Evolutionary conservation across 2,888 invertebrate species (phyloP), one percentile per base, ranked within the genome.

Genomic region (Lepas anatifera): DNA sequence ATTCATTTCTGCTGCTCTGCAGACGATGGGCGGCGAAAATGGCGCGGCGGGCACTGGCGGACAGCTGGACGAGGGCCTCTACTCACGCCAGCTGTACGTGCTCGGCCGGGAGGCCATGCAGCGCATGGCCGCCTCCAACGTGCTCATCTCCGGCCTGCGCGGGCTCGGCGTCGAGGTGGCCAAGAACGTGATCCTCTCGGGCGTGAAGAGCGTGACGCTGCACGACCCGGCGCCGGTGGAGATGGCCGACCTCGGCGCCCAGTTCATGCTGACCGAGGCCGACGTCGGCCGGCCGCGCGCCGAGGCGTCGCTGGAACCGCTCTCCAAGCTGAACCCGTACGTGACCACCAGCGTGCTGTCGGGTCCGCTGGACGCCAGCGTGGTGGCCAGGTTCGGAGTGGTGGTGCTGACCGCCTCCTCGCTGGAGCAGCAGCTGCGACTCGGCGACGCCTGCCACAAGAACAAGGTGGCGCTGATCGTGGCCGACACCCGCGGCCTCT

Each of bases 31-130:
- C 16, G 66, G 39, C 27, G 39, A 66, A 39, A 66, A 66, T 27
- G 66, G 66, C 66, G 35, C 66, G 10, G n/a, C 70, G 68, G 71
- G 72, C 68, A 67, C 71, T 48, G 72, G 67, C 66, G 70, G 68
- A 50, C 73, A 71, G 69, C 73, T 74, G 64, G 74, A 74, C 63
- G 74, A 74, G 73, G 71, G 72, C 27, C 72, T 74, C 73, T 94
- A 94, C 82, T 93, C 93, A 74, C 85, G 94, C 78, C 94, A 94
- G 82, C 85, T 94, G 22, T 99, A 99, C 81, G 98, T 99, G 68
- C 85, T 99, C 78, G 99, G 99, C 3, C 96, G 97, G 81, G 97
- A 97, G 80, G 99, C 99, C 74, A 99, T 99, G 99, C 90, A 93
- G 72, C 89, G 94, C 73, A 96, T 99, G 95, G 95, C 95, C 71